phyloP scores from a whole-genome alignment of 2,888 invertebrate genomes.

The Coelinius sp. region DNA sequence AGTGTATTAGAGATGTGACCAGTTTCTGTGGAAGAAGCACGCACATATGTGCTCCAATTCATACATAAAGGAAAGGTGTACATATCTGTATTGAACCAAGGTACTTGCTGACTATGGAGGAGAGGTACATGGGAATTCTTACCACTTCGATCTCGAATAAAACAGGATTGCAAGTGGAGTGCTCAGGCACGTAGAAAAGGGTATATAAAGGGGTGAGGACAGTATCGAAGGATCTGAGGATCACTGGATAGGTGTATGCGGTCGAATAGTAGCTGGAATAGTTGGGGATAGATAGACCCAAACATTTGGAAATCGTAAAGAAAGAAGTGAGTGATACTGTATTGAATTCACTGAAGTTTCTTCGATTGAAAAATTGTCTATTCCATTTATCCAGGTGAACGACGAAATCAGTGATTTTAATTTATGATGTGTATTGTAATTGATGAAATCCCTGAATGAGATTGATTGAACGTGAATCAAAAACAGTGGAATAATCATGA shows the following conservation, averaged over 20 bases:
- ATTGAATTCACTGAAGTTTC: background rate
- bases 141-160: slow-evolving; percentile 51
- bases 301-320: slow-evolving; percentile 19
- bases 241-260: background rate
- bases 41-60: background rate
- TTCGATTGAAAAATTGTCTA: background rate
- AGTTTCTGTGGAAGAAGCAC: background rate
- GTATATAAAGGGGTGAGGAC: slow-evolving; percentile 34
- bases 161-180: slow-evolving; percentile 52
- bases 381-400: background rate
- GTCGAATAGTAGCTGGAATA: slow-evolving; percentile 2
- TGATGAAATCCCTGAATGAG: background rate
- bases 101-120: background rate
- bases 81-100: slow-evolving; percentile 4
- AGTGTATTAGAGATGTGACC: slow-evolving; percentile 43
- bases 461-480: background rate
- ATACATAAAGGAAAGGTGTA: slow-evolving; percentile 7
- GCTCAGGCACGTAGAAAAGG: slow-evolving; percentile 41
- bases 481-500: too few relatives aligned
- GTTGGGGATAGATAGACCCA: slow-evolving; percentile 25
- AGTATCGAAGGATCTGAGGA: slow-evolving; percentile 44
- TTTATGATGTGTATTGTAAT: background rate
- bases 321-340: background rate
- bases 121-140: slow-evolving; percentile 39
- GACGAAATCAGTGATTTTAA: background rate